A percentile compares a stretch with the other conserved stretches of the same genome.
Evolutionary conservation across 1,140 invertebrate genomes (phyloP).

Genomic region (Dufourea novaeangliae): DNA sequence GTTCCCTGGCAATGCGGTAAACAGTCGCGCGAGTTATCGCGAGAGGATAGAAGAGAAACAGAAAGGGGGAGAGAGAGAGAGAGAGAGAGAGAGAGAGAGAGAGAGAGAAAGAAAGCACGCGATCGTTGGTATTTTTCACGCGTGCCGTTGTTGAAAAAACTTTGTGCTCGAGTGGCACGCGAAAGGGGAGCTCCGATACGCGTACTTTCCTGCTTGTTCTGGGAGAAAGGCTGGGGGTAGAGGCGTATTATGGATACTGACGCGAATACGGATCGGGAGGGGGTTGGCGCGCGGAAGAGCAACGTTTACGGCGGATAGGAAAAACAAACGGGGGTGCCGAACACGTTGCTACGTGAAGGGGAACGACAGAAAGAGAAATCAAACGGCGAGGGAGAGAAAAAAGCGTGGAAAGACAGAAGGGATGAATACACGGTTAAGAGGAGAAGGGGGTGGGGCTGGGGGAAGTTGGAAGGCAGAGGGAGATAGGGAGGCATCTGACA

Average conservation of each 20-base stretch:
- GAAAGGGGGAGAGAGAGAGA: too few relatives aligned
- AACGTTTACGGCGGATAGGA: conserved; percentile 30
- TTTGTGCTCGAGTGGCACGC: conserved; percentile 22
- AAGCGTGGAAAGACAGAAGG: not conserved
- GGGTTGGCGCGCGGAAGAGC: not conserved
- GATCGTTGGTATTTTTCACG: conserved; percentile 59
- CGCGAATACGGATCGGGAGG: not conserved
- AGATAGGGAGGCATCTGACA: conserved; percentile 40
- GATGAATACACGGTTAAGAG: not conserved
- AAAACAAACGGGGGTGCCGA: conserved; percentile 24
- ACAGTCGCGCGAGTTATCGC: conserved; percentile 32
- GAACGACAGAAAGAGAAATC: conserved; percentile 32
- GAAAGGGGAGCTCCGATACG: not conserved
- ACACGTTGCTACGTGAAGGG: too few relatives aligned
- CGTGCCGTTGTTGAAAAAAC: conserved; percentile 46
- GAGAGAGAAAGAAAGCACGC: not conserved
- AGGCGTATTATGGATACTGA: not conserved
- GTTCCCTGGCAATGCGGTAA: conserved; percentile 27
- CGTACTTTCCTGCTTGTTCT: not conserved
- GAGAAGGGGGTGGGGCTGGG: too few relatives aligned
- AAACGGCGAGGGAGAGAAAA: conserved; percentile 13
- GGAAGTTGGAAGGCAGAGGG: too few relatives aligned
- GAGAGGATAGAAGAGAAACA: too few relatives aligned
- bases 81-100: too few relatives aligned
- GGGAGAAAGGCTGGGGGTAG: not conserved